phyloP scores from a whole-genome alignment of 2,113 vertebrate genomes.

The Herpetotheres cachinnans region DNA sequence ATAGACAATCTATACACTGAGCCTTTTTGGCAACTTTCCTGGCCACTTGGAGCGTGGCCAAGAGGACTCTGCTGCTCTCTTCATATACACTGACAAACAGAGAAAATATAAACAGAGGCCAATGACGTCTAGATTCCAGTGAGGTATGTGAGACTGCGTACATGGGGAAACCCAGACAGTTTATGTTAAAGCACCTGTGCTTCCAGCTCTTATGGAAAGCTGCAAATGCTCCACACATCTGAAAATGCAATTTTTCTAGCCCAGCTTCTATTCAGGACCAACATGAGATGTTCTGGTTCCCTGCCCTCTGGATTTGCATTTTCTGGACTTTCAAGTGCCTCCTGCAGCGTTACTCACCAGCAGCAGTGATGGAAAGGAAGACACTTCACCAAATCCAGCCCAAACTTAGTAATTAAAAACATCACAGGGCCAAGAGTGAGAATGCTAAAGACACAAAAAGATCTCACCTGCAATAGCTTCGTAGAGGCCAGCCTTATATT shows the following conservation, averaged over 20 bases:
- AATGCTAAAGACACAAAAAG: not conserved
- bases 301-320: not conserved
- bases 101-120: not conserved
- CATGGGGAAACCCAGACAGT: not conserved
- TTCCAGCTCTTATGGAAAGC: not conserved
- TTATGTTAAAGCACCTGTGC: not conserved
- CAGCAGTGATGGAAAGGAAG: not conserved
- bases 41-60: not conserved
- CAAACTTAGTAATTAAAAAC: not conserved
- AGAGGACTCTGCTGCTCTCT: not conserved
- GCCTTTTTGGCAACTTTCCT: constrained; percentile 42
- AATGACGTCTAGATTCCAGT: not conserved
- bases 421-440: not conserved
- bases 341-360: not conserved
- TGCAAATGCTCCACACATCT: not conserved
- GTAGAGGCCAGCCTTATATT: constrained; percentile 84
- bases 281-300: not conserved
- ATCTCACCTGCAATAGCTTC: constrained; percentile 91
- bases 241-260: not conserved
- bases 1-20: not conserved
- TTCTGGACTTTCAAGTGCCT: not conserved
- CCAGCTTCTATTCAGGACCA: not conserved
- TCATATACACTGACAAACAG: not conserved
- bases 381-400: not conserved
- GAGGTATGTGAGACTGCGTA: not conserved